phyloP scores from a whole-genome alignment of 2,888 invertebrate genomes.

The Aleiodes leptofemur region DNA sequence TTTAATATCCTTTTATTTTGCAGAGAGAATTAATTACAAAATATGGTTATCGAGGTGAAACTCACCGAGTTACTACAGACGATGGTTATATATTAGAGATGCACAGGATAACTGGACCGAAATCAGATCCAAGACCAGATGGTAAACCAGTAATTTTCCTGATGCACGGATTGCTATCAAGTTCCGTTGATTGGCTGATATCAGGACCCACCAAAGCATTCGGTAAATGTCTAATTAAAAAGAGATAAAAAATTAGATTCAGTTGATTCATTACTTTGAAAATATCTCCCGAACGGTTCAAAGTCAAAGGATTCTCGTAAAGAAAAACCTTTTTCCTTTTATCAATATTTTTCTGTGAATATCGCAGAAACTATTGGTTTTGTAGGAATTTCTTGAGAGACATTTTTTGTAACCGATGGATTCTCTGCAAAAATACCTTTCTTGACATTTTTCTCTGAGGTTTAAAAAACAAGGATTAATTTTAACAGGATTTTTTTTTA shows the following conservation, averaged over 20 bases:
- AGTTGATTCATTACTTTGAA: background rate
- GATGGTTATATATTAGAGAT: slow-evolving; percentile 89
- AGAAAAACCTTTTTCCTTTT: no score
- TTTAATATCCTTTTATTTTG: slow-evolving; percentile 43
- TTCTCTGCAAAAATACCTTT: no score
- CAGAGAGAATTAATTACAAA: slow-evolving; percentile 77
- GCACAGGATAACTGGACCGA: slow-evolving; percentile 83
- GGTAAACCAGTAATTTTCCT: slow-evolving; percentile 80
- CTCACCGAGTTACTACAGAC: slow-evolving; percentile 80
- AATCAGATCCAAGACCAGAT: slow-evolving; percentile 74
- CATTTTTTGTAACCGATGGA: background rate
- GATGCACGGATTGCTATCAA: slow-evolving; percentile 84
- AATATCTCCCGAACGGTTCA: background rate
- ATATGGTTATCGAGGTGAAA: slow-evolving; percentile 82
- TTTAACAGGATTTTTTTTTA: no score
- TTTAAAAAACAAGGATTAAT: no score
- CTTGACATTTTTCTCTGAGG: no score
- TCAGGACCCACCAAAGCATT: slow-evolving; percentile 83
- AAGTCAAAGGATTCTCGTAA: no score
- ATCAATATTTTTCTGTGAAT: no score
- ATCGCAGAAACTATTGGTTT: no score
- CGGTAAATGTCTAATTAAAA: slow-evolving; percentile 74
- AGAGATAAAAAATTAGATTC: background rate
- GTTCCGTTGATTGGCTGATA: slow-evolving; percentile 85
- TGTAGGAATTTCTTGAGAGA: no score